phyloP scores from a whole-genome alignment of 2,113 vertebrate genomes.

The Austrofundulus limnaeus region DNA sequence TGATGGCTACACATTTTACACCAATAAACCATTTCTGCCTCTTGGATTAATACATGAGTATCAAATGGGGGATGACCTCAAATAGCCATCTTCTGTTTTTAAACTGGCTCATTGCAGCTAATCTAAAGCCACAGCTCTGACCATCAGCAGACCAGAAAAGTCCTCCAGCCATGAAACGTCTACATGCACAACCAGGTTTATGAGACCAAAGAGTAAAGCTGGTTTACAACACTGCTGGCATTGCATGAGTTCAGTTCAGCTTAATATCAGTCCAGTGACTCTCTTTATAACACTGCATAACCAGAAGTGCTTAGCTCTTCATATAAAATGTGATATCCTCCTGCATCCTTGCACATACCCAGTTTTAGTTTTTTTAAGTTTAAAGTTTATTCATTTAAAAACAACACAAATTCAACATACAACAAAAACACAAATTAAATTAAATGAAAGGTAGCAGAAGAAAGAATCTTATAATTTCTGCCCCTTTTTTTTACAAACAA shows the following conservation, averaged over 20 bases:
- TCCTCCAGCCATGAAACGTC: conserved; percentile 8
- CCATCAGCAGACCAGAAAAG: conserved; percentile 13
- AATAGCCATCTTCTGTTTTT: conserved; percentile 9
- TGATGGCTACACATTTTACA: not conserved
- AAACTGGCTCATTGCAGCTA: conserved; percentile 11
- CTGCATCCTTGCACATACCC: not conserved
- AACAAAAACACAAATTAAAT: too few species aligned
- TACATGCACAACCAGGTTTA: conserved; percentile 12
- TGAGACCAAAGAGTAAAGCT: not conserved
- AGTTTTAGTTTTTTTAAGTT: not conserved
- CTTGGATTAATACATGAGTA: not conserved
- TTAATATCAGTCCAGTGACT: conserved; percentile 16
- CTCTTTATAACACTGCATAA: not conserved
- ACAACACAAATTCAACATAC: too few species aligned
- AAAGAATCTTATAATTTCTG: too few species aligned
- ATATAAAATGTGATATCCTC: not conserved
- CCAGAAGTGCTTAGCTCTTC: conserved; percentile 3
- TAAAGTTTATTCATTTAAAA: too few species aligned
- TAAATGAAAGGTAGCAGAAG: too few species aligned
- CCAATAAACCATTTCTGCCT: not conserved
- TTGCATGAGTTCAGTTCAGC: not conserved
- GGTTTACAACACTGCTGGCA: conserved; percentile 3
- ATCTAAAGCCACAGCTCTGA: conserved; percentile 4
- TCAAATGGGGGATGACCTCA: not conserved
- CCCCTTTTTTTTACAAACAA: too few species aligned